phyloP scores from a whole-genome alignment of 1,140 invertebrate species.

The Battus philenor region DNA sequence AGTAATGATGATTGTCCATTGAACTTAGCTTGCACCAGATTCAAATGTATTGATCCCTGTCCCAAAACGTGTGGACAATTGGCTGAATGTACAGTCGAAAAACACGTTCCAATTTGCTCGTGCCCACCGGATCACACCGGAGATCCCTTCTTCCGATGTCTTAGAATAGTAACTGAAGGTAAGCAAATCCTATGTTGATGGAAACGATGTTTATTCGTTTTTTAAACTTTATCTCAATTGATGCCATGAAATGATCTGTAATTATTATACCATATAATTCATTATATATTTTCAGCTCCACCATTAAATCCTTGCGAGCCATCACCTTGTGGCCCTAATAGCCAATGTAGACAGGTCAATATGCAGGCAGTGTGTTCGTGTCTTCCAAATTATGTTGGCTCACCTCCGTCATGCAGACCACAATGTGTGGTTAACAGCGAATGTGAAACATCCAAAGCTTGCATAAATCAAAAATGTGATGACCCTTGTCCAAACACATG shows the following conservation, averaged over 20 bases:
- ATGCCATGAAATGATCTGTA: too few species aligned
- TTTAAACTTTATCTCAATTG: too few species aligned
- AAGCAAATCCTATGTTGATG: too few species aligned
- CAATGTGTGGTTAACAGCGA: constrained; percentile 87
- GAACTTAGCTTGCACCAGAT: constrained; percentile 82
- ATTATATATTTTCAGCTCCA: constrained; percentile 71
- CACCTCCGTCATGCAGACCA: constrained; percentile 83
- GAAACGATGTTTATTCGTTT: too few species aligned
- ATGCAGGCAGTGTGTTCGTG: constrained; percentile 86
- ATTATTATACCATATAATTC: not conserved
- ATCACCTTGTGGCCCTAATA: constrained; percentile 87
- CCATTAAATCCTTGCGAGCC: constrained; percentile 82
- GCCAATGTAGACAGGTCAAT: constrained; percentile 83
- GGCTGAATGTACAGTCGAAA: constrained; percentile 84
- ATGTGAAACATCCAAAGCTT: constrained; percentile 82
- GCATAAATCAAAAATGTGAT: constrained; percentile 86
- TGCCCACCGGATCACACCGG: constrained; percentile 85
- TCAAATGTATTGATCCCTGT: constrained; percentile 87
- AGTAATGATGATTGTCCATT: constrained; percentile 83
- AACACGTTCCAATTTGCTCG: constrained; percentile 85
- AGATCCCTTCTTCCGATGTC: constrained; percentile 88
- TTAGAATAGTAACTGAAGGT: constrained; percentile 75
- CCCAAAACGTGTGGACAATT: constrained; percentile 83
- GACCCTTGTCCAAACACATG: constrained; percentile 89
- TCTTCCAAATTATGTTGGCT: constrained; percentile 81